Evolutionary conservation across 2,888 invertebrate genomes (phyloP).

Genomic region (Globia sparganii): DNA sequence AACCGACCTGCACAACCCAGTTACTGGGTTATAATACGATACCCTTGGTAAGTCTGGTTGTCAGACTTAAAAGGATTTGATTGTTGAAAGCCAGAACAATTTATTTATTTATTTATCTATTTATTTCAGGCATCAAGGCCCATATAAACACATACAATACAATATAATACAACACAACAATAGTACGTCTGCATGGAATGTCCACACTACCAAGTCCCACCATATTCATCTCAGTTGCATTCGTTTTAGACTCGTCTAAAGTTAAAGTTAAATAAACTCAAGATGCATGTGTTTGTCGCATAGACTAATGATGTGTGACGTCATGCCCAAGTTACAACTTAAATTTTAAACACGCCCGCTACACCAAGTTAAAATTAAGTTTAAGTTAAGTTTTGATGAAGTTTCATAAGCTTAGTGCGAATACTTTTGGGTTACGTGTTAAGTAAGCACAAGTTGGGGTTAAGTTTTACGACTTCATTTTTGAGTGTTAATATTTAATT

Average conservation of each 20-base stretch:
- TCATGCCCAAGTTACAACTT: slow-evolving; percentile 77
- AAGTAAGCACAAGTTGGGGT: slow-evolving; percentile 49
- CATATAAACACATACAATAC: too few species aligned
- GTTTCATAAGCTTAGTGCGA: slow-evolving; percentile 67
- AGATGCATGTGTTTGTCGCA: slow-evolving; percentile 72
- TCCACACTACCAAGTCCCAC: slow-evolving; percentile 66
- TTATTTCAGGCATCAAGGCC: too few species aligned
- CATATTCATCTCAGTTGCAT: slow-evolving; percentile 70
- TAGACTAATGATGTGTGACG: slow-evolving; percentile 85
- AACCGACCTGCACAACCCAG: too few species aligned
- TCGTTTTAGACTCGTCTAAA: slow-evolving; percentile 74
- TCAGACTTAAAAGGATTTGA: too few species aligned
- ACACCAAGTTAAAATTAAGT: slow-evolving; percentile 79
- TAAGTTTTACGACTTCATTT: slow-evolving; percentile 26
- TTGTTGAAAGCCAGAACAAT: too few species aligned
- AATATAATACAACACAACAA: too few species aligned
- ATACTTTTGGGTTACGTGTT: slow-evolving; percentile 68
- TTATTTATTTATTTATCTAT: too few species aligned
- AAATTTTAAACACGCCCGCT: slow-evolving; percentile 74
- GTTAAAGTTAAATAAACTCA: slow-evolving; percentile 81
- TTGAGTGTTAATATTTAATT: slow-evolving; percentile 47
- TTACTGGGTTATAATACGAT: too few species aligned
- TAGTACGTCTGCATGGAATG: slow-evolving; percentile 28
- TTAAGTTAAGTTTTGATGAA: slow-evolving; percentile 71
- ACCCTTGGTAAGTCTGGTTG: too few species aligned